Conservation (phyloP, 2,888 invertebrate genomes). For the Anthophora plumipes region DNA sequence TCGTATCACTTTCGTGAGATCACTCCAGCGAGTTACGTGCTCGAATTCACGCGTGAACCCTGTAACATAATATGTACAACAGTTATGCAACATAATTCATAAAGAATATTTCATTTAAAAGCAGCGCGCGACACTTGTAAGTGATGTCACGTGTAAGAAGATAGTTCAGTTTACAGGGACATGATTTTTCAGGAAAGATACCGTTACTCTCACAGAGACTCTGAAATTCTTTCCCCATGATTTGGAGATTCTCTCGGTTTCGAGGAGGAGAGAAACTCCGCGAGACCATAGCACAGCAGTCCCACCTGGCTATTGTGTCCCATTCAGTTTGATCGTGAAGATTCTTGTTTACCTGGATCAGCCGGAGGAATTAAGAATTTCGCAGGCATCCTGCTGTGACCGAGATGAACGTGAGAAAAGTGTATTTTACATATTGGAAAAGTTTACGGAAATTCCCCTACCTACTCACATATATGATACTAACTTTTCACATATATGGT, state of each 20-base stretch:
- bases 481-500: too few species aligned
- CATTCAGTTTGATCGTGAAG: constrained; percentile 43
- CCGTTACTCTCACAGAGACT: constrained; percentile 40
- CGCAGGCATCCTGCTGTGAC: constrained; percentile 41
- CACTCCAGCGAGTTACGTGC: constrained; percentile 14
- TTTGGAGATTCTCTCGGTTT: constrained; percentile 45
- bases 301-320: constrained; percentile 62
- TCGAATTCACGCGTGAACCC: background rate
- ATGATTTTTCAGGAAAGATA: constrained; percentile 9
- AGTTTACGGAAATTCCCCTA: constrained; percentile 7
- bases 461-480: too few species aligned
- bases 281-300: constrained; percentile 56
- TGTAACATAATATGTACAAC: constrained; percentile 45
- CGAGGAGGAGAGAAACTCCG: constrained; percentile 32
- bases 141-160: background rate
- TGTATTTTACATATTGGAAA: background rate
- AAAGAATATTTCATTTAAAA: background rate
- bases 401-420: constrained; percentile 70
- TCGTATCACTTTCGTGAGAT: constrained; percentile 45
- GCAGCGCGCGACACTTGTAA: background rate
- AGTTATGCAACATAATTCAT: background rate
- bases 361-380: constrained; percentile 73
- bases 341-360: constrained; percentile 74
- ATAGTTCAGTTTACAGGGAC: background rate
- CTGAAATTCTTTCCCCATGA: constrained; percentile 27